phyloP scores from a whole-genome alignment of 2,888 invertebrate species.

The Meiosimyza decipiens region DNA sequence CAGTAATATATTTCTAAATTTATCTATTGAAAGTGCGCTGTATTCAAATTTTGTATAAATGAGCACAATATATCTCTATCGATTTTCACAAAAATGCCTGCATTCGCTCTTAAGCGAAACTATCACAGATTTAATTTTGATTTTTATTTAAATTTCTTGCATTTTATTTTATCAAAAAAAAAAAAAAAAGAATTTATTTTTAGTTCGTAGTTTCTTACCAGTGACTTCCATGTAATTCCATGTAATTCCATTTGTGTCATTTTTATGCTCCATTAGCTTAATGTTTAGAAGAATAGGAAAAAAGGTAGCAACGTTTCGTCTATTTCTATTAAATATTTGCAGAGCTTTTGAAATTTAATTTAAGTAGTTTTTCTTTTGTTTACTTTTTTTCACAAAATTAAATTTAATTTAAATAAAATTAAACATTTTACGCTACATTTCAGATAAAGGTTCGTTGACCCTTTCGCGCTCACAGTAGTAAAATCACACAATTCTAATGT shows the following conservation, averaged over 20 bases:
- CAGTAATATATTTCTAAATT: too few relatives aligned
- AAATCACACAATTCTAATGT: too few relatives aligned
- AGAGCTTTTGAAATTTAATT: background rate
- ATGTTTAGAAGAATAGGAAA: background rate
- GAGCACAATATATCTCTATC: too few relatives aligned
- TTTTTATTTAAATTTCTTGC: too few relatives aligned
- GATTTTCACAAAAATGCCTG: too few relatives aligned
- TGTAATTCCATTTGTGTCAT: background rate
- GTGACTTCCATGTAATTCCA: background rate
- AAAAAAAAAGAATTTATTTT: background rate
- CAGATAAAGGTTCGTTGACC: too few relatives aligned
- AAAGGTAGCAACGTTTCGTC: background rate
- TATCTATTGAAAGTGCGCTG: too few relatives aligned
- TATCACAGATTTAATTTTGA: too few relatives aligned
- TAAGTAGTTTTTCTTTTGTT: background rate
- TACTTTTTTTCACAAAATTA: background rate
- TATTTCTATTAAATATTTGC: background rate
- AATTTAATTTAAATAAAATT: background rate
- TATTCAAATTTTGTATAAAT: too few relatives aligned
- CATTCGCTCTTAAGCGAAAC: too few relatives aligned
- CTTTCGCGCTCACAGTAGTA: too few relatives aligned
- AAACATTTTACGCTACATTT: constrained; percentile 2
- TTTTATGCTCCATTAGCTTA: background rate
- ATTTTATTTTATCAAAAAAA: too few relatives aligned
- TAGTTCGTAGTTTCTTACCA: background rate